These are phyloP conservation scores for Charadrius vociferus DNA, from an alignment of 2,113 vertebrate species.

Conservation along the genomic window DNA sequence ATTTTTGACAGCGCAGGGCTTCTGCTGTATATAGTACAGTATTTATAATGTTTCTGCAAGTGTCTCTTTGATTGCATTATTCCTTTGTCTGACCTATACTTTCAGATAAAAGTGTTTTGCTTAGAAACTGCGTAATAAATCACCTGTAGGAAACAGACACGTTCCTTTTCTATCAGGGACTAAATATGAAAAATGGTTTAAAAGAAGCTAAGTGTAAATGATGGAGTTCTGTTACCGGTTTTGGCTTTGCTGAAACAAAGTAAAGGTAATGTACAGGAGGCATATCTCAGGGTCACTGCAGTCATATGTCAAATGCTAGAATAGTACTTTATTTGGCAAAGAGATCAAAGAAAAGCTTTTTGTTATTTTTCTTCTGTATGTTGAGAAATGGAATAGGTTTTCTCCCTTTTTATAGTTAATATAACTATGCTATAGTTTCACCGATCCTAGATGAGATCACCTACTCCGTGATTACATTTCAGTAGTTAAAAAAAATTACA, in stretches of 20 bases:
- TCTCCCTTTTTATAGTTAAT: slow-evolving; percentile 32
- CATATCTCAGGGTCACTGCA: slow-evolving; percentile 56
- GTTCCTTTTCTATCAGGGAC: slow-evolving; percentile 54
- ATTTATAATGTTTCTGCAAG: slow-evolving; percentile 72
- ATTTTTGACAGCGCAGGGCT: slow-evolving; percentile 53
- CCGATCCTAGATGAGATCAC: slow-evolving; percentile 66
- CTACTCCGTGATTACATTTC: slow-evolving; percentile 54
- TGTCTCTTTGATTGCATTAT: slow-evolving; percentile 55
- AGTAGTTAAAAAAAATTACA: slow-evolving; percentile 61
- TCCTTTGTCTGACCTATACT: slow-evolving; percentile 70
- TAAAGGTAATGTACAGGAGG: slow-evolving; percentile 54
- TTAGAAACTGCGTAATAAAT: slow-evolving; percentile 74
- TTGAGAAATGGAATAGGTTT: neutral
- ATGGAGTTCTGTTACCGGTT: slow-evolving; percentile 70
- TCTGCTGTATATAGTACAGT: slow-evolving; percentile 27
- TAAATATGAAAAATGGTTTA: slow-evolving; percentile 55
- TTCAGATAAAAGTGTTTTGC: slow-evolving; percentile 71
- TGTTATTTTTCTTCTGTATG: slow-evolving; percentile 39
- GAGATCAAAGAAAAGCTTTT: slow-evolving; percentile 64
- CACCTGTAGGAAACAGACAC: slow-evolving; percentile 41
- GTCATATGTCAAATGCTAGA: slow-evolving; percentile 61
- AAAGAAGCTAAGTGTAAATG: slow-evolving; percentile 61
- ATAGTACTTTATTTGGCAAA: slow-evolving; percentile 58
- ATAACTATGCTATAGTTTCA: slow-evolving; percentile 8
- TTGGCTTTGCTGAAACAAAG: slow-evolving; percentile 67